These are phyloP conservation scores for Yasuhikotakia modesta DNA, from an alignment of 2,797 vertebrate species.

Conservation along the genomic window DNA sequence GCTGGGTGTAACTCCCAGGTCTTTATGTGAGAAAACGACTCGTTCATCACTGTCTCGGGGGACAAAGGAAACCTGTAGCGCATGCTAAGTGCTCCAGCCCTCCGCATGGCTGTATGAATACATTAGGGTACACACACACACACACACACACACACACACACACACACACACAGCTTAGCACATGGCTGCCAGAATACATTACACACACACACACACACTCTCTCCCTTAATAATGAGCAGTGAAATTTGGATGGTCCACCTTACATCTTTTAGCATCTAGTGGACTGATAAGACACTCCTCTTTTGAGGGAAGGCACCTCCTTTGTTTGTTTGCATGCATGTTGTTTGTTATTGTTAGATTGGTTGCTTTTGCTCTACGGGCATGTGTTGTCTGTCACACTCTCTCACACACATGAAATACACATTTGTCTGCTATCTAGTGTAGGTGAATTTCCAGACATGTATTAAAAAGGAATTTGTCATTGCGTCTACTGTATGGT, in stretches of 20 bases:
- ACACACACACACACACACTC: constrained; percentile 29
- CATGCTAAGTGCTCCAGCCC: constrained; percentile 61
- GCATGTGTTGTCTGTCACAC: background rate
- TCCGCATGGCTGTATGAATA: constrained; percentile 58
- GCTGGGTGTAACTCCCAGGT: constrained; percentile 60
- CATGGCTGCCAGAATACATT: constrained; percentile 60
- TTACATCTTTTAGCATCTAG: constrained; percentile 41
- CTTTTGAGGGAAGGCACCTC: constrained; percentile 19
- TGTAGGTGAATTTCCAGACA: background rate
- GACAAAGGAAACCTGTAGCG: constrained; percentile 70
- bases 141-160: constrained; percentile 21
- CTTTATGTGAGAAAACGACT: constrained; percentile 66
- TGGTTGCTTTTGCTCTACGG: constrained; percentile 5
- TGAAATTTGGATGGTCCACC: constrained; percentile 42
- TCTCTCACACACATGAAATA: background rate
- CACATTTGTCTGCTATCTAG: constrained; percentile 15
- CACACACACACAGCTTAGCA: constrained; percentile 43
- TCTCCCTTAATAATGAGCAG: constrained; percentile 49
- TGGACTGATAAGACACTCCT: constrained; percentile 35
- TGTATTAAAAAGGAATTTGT: background rate
- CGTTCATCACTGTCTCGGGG: constrained; percentile 70
- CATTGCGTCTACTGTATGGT: constrained; percentile 7
- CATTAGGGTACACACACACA: constrained; percentile 54
- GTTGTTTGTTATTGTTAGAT: constrained; percentile 41
- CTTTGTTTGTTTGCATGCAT: constrained; percentile 39